These are phyloP conservation scores for Acropternis orthonyx DNA, from an alignment of 2,797 vertebrate genomes.

Conservation along the genomic window DNA sequence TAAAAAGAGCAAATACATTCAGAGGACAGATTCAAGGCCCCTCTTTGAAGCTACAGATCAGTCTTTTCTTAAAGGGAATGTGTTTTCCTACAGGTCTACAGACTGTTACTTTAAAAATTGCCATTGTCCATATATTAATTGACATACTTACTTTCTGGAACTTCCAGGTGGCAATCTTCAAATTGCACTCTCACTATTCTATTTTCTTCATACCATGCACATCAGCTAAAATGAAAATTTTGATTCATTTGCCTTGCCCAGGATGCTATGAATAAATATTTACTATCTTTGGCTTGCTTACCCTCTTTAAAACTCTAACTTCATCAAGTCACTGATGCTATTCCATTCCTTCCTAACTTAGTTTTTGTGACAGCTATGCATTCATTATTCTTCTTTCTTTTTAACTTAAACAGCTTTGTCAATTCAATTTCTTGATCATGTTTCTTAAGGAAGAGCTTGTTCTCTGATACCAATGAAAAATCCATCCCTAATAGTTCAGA, in stretches of 20 bases:
- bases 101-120: background rate
- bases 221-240: background rate
- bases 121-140: background rate
- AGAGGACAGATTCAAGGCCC: background rate
- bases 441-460: background rate
- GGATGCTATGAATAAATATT: background rate
- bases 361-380: background rate
- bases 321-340: background rate
- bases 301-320: background rate
- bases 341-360: background rate
- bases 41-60: background rate
- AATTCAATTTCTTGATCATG: background rate
- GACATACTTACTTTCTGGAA: background rate
- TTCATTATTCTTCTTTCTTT: background rate
- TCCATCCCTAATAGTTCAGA: background rate
- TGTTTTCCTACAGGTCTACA: background rate
- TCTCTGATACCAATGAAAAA: background rate
- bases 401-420: background rate
- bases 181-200: background rate
- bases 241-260: background rate
- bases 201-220: background rate
- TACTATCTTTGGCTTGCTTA: background rate
- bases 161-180: background rate
- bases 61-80: background rate
- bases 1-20: background rate